phyloP scores from a whole-genome alignment of 2,113 vertebrate genomes.

The Cisticola juncidis region DNA sequence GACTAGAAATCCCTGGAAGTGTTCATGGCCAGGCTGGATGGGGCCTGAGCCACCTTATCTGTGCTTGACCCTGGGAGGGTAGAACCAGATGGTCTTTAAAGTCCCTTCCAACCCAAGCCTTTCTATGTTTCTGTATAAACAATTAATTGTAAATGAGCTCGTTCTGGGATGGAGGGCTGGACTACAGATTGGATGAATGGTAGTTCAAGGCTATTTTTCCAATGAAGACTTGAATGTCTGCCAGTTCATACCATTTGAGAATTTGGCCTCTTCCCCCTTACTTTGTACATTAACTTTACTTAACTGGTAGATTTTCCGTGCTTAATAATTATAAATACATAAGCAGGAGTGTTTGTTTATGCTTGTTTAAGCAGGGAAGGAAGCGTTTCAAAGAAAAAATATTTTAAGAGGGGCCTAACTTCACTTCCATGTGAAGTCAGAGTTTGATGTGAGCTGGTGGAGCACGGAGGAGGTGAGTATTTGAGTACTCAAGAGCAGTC shows the following conservation, averaged over 20 bases:
- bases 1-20: background rate
- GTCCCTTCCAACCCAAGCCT: background rate
- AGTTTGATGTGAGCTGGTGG: background rate
- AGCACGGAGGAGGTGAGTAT: accelerated
- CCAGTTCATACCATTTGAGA: background rate
- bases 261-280: background rate
- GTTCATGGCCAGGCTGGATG: background rate
- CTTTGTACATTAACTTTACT: background rate
- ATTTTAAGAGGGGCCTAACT: background rate
- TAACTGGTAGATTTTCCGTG: background rate
- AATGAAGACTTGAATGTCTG: background rate
- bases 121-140: background rate
- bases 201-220: background rate
- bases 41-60: background rate
- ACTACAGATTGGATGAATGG: background rate
- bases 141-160: background rate
- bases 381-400: background rate
- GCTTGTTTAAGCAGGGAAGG: background rate
- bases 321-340: background rate
- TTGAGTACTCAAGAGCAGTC: background rate
- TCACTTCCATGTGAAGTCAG: background rate
- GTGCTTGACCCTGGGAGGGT: background rate
- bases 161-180: background rate
- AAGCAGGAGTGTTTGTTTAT: background rate
- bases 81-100: background rate